Percentiles rank a stretch among this genome's conserved stretches.
Evolutionary conservation across 2,113 vertebrate genomes (phyloP).

Genomic region (Hydrochoerus hydrochaeris): DNA sequence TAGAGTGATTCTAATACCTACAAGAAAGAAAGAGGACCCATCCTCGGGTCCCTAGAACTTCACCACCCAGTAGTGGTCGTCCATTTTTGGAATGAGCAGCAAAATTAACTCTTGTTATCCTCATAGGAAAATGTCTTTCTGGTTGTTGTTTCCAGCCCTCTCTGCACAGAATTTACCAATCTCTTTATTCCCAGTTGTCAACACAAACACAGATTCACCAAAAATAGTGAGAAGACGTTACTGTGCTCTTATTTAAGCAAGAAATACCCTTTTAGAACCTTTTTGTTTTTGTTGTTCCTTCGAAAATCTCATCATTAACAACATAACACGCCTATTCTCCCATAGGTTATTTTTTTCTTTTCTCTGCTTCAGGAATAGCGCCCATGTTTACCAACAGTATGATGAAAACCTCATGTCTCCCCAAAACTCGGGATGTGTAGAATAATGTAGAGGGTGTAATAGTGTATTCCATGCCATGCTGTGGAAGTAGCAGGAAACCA

Average conservation of each 20-base stretch:
- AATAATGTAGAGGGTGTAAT: neutral
- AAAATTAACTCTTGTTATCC: neutral
- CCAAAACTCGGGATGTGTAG: neutral
- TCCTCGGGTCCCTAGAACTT: neutral
- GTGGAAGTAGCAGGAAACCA: neutral
- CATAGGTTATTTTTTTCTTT: neutral
- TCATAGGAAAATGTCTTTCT: neutral
- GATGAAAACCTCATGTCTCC: neutral
- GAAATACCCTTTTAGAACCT: neutral
- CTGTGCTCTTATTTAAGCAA: constrained; percentile 10
- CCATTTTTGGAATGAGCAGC: neutral
- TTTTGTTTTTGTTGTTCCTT: neutral
- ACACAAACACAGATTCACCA: constrained; percentile 12
- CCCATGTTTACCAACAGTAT: neutral
- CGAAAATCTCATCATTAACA: constrained; percentile 1
- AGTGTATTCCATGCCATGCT: neutral
- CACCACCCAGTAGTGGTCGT: neutral
- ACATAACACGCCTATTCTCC: neutral
- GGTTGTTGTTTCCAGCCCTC: neutral
- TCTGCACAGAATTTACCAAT: neutral
- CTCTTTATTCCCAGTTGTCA: constrained; percentile 33
- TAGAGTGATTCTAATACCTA: neutral
- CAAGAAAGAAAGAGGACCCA: too few relatives aligned
- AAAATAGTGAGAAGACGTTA: constrained; percentile 49
- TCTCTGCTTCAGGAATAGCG: neutral